These are phyloP conservation scores for Mechanitis messenoides DNA, from an alignment of 2,888 invertebrate species.

Conservation along the genomic window DNA sequence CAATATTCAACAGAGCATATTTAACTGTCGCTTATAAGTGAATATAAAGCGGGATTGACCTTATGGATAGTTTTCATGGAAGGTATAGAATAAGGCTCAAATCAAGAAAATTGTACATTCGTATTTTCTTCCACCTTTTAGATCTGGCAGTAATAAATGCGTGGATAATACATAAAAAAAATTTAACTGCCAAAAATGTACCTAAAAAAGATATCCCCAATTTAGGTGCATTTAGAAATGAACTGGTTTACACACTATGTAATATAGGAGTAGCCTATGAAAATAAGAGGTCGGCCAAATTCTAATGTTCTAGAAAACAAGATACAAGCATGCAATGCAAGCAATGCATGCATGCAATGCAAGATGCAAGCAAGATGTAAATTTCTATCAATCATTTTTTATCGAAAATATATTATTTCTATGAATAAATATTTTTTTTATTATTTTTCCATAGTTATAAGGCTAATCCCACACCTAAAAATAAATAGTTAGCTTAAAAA, in stretches of 20 bases:
- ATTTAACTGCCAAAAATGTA: conserved; percentile 25
- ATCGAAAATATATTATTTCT: too few relatives aligned
- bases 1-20: conserved; percentile 33
- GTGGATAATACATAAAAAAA: conserved; percentile 14
- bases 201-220: conserved; percentile 12
- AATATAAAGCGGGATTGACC: background rate
- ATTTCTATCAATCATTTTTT: too few relatives aligned
- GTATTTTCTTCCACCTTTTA: conserved; percentile 13
- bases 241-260: conserved; percentile 11
- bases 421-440: too few relatives aligned
- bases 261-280: conserved; percentile 6
- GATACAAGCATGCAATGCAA: conserved; percentile 33
- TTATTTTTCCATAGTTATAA: too few relatives aligned
- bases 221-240: conserved; percentile 15
- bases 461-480: too few relatives aligned
- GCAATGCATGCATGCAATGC: too few relatives aligned
- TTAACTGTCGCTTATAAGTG: too few relatives aligned
- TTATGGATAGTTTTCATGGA: conserved; percentile 1
- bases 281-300: conserved; percentile 16
- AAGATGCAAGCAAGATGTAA: too few relatives aligned
- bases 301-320: conserved; percentile 31
- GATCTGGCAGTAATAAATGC: conserved; percentile 15
- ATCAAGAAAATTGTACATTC: conserved; percentile 10
- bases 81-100: conserved; percentile 11
- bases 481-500: too few relatives aligned